Percentiles rank a stretch among this genome's conserved stretches.
These are phyloP conservation scores for Ditylenchus dipsaci DNA, from an alignment of 1,140 invertebrate genomes.

Conservation along the genomic window DNA sequence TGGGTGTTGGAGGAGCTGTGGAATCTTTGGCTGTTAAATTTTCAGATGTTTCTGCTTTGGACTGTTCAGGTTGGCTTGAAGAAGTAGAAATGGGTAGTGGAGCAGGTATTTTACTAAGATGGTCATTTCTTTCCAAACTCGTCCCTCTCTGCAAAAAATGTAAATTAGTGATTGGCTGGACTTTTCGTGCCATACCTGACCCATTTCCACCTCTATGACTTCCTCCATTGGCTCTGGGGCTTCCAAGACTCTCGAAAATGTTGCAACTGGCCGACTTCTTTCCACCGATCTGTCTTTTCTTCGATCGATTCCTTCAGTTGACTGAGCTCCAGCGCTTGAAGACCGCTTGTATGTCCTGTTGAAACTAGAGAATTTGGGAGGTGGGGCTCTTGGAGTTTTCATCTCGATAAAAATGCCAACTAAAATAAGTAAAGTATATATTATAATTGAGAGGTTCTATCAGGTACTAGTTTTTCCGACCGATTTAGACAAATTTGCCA, in stretches of 20 bases:
- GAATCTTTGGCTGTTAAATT: neutral
- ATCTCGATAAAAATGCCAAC: conserved; percentile 56
- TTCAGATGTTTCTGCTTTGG: neutral
- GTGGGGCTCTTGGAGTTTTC: conserved; percentile 47
- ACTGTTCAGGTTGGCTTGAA: too few species aligned
- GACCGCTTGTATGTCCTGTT: conserved; percentile 51
- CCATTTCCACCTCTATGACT: neutral
- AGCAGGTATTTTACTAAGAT: too few species aligned
- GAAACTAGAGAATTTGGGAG: conserved; percentile 49
- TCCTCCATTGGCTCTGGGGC: conserved; percentile 3
- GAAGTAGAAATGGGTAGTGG: too few species aligned
- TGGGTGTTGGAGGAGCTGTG: neutral
- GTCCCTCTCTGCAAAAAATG: too few species aligned
- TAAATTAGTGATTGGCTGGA: too few species aligned
- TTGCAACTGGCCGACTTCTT: conserved; percentile 6
- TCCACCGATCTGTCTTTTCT: conserved; percentile 26
- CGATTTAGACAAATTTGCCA: too few species aligned
- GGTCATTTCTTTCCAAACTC: too few species aligned
- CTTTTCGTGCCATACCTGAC: neutral
- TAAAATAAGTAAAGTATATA: conserved; percentile 29
- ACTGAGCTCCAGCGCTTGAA: conserved; percentile 42
- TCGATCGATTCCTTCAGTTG: neutral
- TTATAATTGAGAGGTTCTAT: too few species aligned
- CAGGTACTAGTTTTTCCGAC: too few species aligned
- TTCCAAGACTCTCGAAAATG: neutral